phyloP scores from a whole-genome alignment of 2,888 invertebrate genomes.

The Automeris io region DNA sequence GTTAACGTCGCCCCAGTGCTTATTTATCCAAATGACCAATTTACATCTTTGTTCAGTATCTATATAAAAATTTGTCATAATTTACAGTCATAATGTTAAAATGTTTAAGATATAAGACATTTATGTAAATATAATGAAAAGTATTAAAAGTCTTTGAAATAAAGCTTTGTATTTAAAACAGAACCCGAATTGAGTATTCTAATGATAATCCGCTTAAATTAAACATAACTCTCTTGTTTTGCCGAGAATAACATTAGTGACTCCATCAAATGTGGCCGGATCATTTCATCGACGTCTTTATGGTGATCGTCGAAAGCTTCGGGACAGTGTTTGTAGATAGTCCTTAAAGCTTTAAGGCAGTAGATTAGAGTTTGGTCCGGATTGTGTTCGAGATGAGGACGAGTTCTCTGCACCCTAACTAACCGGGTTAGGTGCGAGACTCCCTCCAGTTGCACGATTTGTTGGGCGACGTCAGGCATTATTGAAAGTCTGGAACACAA shows the following conservation, averaged over 20 bases:
- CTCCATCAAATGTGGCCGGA: slow-evolving; percentile 85
- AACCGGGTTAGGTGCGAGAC: slow-evolving; percentile 80
- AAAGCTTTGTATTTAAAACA: too few relatives aligned
- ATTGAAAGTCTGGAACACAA: slow-evolving; percentile 76
- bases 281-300: slow-evolving; percentile 83
- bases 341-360: slow-evolving; percentile 62
- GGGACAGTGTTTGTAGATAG: slow-evolving; percentile 64
- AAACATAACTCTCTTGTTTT: slow-evolving; percentile 88
- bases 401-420: slow-evolving; percentile 76
- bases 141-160: too few relatives aligned
- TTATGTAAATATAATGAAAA: too few relatives aligned
- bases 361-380: slow-evolving; percentile 66
- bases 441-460: slow-evolving; percentile 83
- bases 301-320: slow-evolving; percentile 51
- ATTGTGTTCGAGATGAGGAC: slow-evolving; percentile 47
- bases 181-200: too few relatives aligned
- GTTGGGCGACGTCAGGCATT: slow-evolving; percentile 80
- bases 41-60: too few relatives aligned
- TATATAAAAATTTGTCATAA: too few relatives aligned
- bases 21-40: too few relatives aligned
- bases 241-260: slow-evolving; percentile 87
- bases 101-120: too few relatives aligned
- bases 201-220: slow-evolving; percentile 18
- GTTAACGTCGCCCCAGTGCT: too few relatives aligned
- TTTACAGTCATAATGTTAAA: too few relatives aligned